Base-by-base conservation (phyloP, 2,888 invertebrate species). In the Zygaena filipendulae region DNA sequence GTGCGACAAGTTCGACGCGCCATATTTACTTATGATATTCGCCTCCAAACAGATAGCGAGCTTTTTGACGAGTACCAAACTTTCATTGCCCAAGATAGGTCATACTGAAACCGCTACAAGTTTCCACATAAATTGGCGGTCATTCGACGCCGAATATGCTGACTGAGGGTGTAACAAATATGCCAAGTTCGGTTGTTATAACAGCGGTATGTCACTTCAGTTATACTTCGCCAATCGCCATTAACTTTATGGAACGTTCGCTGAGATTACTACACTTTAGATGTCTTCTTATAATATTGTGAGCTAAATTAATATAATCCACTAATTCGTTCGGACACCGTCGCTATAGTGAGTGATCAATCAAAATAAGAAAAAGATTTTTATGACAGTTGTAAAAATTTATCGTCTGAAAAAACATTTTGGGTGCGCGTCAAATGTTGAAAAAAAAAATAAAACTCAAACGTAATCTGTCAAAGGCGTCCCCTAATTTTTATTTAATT, bases 101-200 rank as follows among this genome's bases (percentile, higher is more conserved):
- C 75, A 74, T 69, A 58, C 61, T 67, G 68, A 57, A 57, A 66
- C 68, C 66, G 62, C 62, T 66, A 50, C 61, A 79, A 77, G 61
- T 79, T 79, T 77, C 63, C 75, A 64, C 79, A 77, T 79, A 79
- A 79, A 79, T 77, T 75, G 75, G 71, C 77, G 79, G 79, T 77
- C 77, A 79, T 75, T 77, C 74, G 66, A 74, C 63, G 72, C 64
- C 4, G 74, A 77, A 77, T 77, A 79, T 79, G 79, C 75, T 77
- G 75, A 79, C 77, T 72, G 72, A 66, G 72, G 59, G 66, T 64
- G 71, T 77, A 77, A 77, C 79, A 77, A 77, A 79, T 79, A 79
- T 74, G 72, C 75, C 74, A 77, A 79, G 60, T 77, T 77, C 50
- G 72, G 71, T 67, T 72, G 75, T 75, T 79, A 79, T 75, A 79